Evolutionary conservation across 1,140 invertebrate genomes (phyloP), one percentile per base, ranked within the genome.

Genomic region (Sarcophaga bullata): DNA sequence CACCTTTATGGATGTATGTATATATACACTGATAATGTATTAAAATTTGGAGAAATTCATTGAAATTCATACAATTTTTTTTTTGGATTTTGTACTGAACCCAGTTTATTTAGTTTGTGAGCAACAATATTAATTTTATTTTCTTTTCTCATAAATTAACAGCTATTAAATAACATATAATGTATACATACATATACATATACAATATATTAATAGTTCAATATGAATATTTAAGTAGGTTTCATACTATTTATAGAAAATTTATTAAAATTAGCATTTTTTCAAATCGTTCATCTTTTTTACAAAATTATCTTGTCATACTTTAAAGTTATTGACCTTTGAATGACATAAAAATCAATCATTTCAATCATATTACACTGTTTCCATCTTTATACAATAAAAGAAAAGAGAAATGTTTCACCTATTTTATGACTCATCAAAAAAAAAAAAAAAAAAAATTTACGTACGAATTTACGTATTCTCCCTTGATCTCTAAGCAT

Each of bases 271-370:
- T 37, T 37, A 2, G 4, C 1, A 37, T 37, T 37, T 37, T 37
- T 37, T 37, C 4, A 2, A 37, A 37, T 37, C 6, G 0, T 52
- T 62, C n/a, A n/a, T n/a, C 15, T 62, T 62, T 8, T 15, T 13
- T 37, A 37, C 25, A 4, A 37, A 37, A 37, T 62, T n/a, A 62
- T 25, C 17, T 8, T 19, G 17, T 8, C 62, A 68, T 8, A 68
- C 10, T 68, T 68, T 17, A 68, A 68, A 68, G 62, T 68, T 68
- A 68, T 68, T 68, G 19, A 68, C 62, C 62, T 68, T 68, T 68
- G 0, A 68, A 68, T 19, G 19, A 6, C 62, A 68, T 6, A 52
- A 10, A 10, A 52, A 52, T 37, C 25, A 37, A 37, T 37, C 25
- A 37, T 37, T 37, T 37, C 25, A 37, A 1, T 37, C 25, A 4